Evolutionary conservation across 2,113 vertebrate genomes (phyloP).

Genomic region (Hemiprocne comata): DNA sequence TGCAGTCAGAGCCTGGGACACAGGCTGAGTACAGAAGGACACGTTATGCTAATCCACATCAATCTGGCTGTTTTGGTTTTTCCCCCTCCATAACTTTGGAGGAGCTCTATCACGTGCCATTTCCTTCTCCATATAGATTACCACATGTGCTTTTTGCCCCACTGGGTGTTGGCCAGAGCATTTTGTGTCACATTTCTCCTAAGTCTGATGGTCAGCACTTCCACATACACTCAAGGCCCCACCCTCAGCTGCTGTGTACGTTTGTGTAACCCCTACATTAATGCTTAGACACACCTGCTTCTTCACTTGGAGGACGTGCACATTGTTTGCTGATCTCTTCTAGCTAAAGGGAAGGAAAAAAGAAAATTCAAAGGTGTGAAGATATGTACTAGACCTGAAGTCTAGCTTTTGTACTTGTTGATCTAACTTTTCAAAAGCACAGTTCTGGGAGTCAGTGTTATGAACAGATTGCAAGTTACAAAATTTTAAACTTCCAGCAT

Average conservation of each 20-base stretch:
- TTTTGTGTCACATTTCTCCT: not conserved
- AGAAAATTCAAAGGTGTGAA: not conserved
- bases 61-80: not conserved
- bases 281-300: not conserved
- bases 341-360: not conserved
- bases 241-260: not conserved
- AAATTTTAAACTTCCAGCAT: not conserved
- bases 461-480: not conserved
- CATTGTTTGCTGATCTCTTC: not conserved
- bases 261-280: not conserved
- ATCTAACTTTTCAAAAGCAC: not conserved
- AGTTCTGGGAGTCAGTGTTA: not conserved
- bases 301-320: not conserved
- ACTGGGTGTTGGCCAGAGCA: not conserved
- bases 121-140: not conserved
- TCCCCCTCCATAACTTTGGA: not conserved
- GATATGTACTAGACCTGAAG: not conserved
- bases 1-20: not conserved
- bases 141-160: not conserved
- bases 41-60: not conserved
- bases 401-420: not conserved
- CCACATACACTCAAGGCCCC: not conserved
- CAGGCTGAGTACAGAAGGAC: not conserved
- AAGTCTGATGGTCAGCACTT: not conserved
- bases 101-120: fast-evolving